Percentiles rank a stretch among this genome's conserved stretches.
These are phyloP conservation scores for Mobula hypostoma DNA, from an alignment of 2,113 vertebrate genomes.

Conservation along the genomic window DNA sequence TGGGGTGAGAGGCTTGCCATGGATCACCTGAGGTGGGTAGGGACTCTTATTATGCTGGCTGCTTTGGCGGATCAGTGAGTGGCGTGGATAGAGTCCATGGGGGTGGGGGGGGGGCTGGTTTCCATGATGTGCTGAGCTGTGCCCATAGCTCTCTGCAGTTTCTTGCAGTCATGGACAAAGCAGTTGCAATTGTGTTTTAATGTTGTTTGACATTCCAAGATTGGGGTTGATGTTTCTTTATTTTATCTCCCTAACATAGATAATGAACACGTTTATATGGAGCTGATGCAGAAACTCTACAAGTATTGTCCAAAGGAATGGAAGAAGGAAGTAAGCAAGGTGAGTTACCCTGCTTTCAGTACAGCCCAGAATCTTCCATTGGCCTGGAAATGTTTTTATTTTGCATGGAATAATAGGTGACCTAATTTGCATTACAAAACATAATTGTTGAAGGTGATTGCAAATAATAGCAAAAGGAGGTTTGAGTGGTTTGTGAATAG, in stretches of 20 bases:
- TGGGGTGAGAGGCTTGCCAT: no score
- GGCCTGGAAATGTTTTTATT: not conserved
- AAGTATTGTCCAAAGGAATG: constrained; percentile 99
- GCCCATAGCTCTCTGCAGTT: no score
- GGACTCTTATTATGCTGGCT: no score
- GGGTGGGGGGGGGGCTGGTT: no score
- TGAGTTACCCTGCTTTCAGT: constrained; percentile 47
- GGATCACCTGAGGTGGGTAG: no score
- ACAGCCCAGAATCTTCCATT: not conserved
- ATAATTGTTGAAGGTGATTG: not conserved
- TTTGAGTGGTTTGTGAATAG: not conserved
- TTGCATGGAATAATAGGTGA: not conserved
- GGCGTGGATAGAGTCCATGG: no score
- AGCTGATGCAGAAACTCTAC: constrained; percentile 89
- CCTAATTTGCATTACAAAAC: not conserved
- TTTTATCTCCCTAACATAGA: constrained; percentile 56
- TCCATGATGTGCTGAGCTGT: no score
- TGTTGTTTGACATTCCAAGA: not conserved
- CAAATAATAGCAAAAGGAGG: not conserved
- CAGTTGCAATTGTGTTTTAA: not conserved
- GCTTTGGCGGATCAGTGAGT: no score
- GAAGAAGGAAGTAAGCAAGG: constrained; percentile 98
- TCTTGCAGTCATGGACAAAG: no score
- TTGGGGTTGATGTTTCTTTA: constrained; percentile 4
- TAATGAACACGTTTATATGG: constrained; percentile 98